Evolutionary conservation across 2,888 invertebrate species (phyloP).

Genomic region (Diplazon laetatorius): DNA sequence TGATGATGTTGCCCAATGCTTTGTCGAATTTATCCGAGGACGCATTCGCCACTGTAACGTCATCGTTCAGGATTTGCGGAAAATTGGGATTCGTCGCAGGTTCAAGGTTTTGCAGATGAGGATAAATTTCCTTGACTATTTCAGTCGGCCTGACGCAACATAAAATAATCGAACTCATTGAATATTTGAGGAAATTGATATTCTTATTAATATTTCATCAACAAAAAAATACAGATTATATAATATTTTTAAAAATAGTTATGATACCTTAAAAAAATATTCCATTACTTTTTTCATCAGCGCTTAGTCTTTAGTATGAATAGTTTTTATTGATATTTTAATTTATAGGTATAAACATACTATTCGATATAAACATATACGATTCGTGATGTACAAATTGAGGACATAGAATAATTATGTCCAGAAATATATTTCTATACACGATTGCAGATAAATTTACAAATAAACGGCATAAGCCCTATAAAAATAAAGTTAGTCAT

Average conservation of each 20-base stretch:
- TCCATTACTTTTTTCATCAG: not conserved
- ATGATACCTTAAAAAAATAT: not conserved
- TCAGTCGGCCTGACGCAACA: conserved; percentile 19
- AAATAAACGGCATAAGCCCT: not conserved
- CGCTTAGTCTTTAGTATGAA: not conserved
- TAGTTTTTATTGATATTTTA: conserved; percentile 21
- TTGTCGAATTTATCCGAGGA: conserved; percentile 27
- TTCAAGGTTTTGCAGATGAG: conserved; percentile 29
- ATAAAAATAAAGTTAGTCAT: no score
- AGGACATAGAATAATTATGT: not conserved
- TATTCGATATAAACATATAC: no score
- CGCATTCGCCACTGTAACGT: conserved; percentile 28
- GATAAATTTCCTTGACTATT: conserved; percentile 24
- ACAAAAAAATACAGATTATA: not conserved
- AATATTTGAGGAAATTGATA: conserved; percentile 4
- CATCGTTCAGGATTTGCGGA: conserved; percentile 17
- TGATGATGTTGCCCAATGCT: conserved; percentile 47
- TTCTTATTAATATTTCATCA: conserved; percentile 32
- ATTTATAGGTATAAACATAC: no score
- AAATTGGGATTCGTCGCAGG: conserved; percentile 18
- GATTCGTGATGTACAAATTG: conserved; percentile 37
- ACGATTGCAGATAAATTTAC: conserved; percentile 23
- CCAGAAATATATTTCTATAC: conserved; percentile 16
- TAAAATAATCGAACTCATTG: conserved; percentile 5
- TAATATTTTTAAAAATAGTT: no score